Evolutionary conservation across 2,888 invertebrate genomes (phyloP), one percentile per base, ranked within the genome.

Genomic region (Metellina segmentata): DNA sequence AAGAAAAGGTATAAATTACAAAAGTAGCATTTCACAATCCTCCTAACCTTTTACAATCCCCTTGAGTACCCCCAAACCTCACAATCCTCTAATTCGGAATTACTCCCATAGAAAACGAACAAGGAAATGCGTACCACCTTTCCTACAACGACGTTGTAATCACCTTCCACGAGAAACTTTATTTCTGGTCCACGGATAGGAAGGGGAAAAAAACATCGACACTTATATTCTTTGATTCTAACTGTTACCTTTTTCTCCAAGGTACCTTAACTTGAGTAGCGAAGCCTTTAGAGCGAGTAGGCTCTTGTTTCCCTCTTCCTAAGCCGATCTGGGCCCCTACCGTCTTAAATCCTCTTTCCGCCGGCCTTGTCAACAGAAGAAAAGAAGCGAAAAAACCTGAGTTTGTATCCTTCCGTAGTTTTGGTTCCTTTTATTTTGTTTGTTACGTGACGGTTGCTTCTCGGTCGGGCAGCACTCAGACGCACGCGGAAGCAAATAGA

Each of bases 241-340:
- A 8, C 16, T 16, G 11, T 13, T 77, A 7, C n/a, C 49, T 49
- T 75, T 16, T 77, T 77, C 9, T 19, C n/a, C 11, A 77, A 34
- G 20, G 20, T 74, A 20, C 13, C 11, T 74, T 6, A 13, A 13
- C 16, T 16, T 77, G 51, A 77, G 52, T 19, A 77, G 51, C 69
- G 51, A 77, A 77, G n/a, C 34, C 9, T 77, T 77, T 19, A 77
- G 77, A 51, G 51, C 8, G 7, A 77, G 49, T 16, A 52, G 52
- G 52, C 19, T 77, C 77, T 9, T 7, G 77, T 77, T 77, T n/a
- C 51, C 51, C 52, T 52, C 34, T 4, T 77, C 52, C 77, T 77
- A 77, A 77, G n/a, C 77, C 77, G 77, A 77, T 77, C 51, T 77
- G 19, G n/a, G 77, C 19, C 49, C 77, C 77, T 51, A 77, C 77